These are phyloP conservation scores for Hypolimnas misippus DNA, from an alignment of 2,888 invertebrate species.

Conservation along the genomic window DNA sequence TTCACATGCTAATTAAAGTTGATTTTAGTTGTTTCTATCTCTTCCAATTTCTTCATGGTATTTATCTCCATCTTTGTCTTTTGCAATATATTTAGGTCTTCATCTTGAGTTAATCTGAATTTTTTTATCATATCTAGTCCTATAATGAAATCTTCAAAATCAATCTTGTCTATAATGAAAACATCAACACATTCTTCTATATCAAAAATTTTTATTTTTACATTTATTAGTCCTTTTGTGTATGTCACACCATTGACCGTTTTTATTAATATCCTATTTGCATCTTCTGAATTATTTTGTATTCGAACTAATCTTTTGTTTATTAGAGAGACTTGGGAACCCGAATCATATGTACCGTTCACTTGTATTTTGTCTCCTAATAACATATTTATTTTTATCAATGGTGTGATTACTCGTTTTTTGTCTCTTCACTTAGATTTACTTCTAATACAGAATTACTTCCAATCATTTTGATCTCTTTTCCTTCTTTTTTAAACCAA, in stretches of 20 bases:
- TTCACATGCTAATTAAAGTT: too few species aligned
- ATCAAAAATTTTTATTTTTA: conserved; percentile 41
- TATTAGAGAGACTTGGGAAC: conserved; percentile 1
- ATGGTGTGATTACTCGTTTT: neutral
- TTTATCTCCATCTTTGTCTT: too few species aligned
- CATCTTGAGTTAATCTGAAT: neutral
- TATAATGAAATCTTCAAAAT: conserved; percentile 40
- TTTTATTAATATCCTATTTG: conserved; percentile 19
- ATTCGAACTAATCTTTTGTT: conserved; percentile 1
- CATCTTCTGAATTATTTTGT: neutral
- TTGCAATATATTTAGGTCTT: conserved; percentile 8
- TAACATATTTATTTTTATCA: neutral
- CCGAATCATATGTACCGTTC: neutral
- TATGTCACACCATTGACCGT: conserved; percentile 39
- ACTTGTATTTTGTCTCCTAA: neutral
- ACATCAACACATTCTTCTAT: conserved; percentile 40
- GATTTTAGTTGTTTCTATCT: too few species aligned
- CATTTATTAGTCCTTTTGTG: conserved; percentile 33
- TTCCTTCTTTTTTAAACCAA: too few species aligned
- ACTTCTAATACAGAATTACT: too few species aligned
- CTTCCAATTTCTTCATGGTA: too few species aligned
- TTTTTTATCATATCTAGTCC: conserved; percentile 12
- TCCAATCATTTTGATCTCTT: neutral
- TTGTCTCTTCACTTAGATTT: too few species aligned
- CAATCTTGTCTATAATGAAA: conserved; percentile 37